A percentile compares a stretch with the other conserved stretches of the same genome.
These are phyloP conservation scores for Andrena flavipes DNA, from an alignment of 2,888 invertebrate species.

Conservation along the genomic window DNA sequence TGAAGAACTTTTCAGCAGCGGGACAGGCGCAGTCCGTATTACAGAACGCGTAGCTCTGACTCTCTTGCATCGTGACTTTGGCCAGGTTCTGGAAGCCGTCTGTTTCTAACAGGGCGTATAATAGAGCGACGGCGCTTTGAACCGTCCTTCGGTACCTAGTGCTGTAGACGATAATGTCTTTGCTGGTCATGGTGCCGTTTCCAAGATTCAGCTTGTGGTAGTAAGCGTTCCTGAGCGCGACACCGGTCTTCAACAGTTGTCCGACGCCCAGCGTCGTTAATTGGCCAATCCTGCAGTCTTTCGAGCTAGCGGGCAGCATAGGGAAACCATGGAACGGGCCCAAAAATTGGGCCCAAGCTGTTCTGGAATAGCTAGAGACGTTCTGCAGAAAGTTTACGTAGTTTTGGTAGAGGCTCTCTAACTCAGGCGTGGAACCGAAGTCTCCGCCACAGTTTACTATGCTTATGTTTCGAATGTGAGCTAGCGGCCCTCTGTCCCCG, in stretches of 20 bases:
- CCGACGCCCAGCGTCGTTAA: constrained; percentile 93
- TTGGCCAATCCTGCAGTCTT: constrained; percentile 93
- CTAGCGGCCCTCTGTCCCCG: constrained; percentile 95
- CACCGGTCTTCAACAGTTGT: constrained; percentile 93
- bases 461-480: constrained; percentile 92
- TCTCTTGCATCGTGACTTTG: constrained; percentile 90
- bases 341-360: constrained; percentile 90
- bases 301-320: constrained; percentile 88
- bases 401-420: constrained; percentile 77
- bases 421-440: constrained; percentile 72
- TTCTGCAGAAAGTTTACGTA: constrained; percentile 80
- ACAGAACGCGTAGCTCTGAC: constrained; percentile 93
- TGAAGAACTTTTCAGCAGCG: constrained; percentile 87
- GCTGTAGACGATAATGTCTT: constrained; percentile 90
- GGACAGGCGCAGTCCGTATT: constrained; percentile 94
- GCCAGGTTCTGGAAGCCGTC: constrained; percentile 87
- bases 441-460: constrained; percentile 91
- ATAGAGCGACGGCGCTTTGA: constrained; percentile 94
- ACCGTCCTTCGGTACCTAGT: constrained; percentile 95
- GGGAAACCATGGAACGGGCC: constrained; percentile 95
- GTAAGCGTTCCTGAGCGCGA: constrained; percentile 88
- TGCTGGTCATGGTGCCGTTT: constrained; percentile 85
- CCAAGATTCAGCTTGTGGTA: constrained; percentile 84
- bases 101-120: constrained; percentile 90
- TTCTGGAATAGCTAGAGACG: constrained; percentile 77